phyloP scores from a whole-genome alignment of 2,888 invertebrate species.

The Apoda limacodes region DNA sequence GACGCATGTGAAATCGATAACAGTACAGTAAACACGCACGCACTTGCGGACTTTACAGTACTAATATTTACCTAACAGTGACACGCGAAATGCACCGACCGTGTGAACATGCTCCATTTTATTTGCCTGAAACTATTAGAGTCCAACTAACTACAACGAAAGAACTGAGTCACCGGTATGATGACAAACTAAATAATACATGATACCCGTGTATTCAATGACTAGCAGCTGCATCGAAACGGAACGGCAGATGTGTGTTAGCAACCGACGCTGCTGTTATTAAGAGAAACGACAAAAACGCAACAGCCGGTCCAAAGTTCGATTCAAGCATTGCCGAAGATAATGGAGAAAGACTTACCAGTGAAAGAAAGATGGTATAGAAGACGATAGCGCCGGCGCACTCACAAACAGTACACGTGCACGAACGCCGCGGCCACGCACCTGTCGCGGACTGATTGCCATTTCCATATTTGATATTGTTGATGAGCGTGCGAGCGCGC shows the following conservation, averaged over 20 bases:
- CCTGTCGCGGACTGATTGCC: constrained; percentile 66
- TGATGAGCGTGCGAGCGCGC: constrained; percentile 49
- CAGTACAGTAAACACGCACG: constrained; percentile 52
- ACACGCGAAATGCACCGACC: constrained; percentile 45
- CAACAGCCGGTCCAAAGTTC: constrained; percentile 29
- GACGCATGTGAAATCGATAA: constrained; percentile 68
- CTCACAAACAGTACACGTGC: constrained; percentile 68
- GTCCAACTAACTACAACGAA: constrained; percentile 35
- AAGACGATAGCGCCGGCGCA: constrained; percentile 50
- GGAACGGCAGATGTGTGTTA: constrained; percentile 60
- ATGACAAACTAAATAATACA: constrained; percentile 37
- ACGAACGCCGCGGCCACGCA: constrained; percentile 61
- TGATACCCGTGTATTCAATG: constrained; percentile 45
- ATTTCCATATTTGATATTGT: constrained; percentile 54
- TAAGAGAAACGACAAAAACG: constrained; percentile 46
- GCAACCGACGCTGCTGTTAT: constrained; percentile 42
- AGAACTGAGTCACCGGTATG: constrained; percentile 11
- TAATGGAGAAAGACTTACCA: constrained; percentile 41
- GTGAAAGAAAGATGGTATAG: constrained; percentile 25
- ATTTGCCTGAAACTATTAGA: constrained; percentile 44
- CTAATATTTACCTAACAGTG: constrained; percentile 58
- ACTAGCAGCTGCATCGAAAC: constrained; percentile 55
- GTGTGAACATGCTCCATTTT: constrained; percentile 41
- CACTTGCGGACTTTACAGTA: constrained; percentile 54
- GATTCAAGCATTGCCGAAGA: constrained; percentile 29